Evolutionary conservation across 2,888 invertebrate species (phyloP), one percentile per base, ranked within the genome.

Genomic region (Polydrusus pterygomalis): DNA sequence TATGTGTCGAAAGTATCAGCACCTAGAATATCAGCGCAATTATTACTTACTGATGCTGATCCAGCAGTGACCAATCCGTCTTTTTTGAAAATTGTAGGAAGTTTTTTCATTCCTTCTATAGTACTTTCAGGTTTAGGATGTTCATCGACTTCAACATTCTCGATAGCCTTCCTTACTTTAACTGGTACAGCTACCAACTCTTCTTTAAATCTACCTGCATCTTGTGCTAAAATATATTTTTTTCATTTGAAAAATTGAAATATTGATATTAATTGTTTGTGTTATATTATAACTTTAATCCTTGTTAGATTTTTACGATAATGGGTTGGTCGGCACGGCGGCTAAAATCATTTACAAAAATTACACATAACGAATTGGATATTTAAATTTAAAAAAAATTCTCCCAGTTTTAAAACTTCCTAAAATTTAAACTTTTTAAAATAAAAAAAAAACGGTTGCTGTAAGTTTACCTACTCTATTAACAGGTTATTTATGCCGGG

Each of bases 1-100:
- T 25, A 25, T 5, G 1, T 25, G 25, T 25, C 1, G 25, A 25
- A 25, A 25, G 25, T 25, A 25, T 5, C 25, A 25, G 1, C 25
- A 25, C 25, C 25, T 25, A 25, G 25, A 25, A 25, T 25, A 25
- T 25, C 1, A 25, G 5, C 5, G 25, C 5, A 25, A 5, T 25
- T 40, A 43, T 58, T 25, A 85, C 92, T 91, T 88, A 97, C 97
- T 2, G 98, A 98, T 62, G 98, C 97, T 79, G 94, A 93, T 15
- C 97, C 99, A 74, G 98, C 98, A 7, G 97, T 97, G 13, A 98
- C 97, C 1, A 95, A 90, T 0, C 98, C 99, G 81, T 95, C 93
- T 87, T 98, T 97, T 88, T 98, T 97, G 89, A 99, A 99, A 17
- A 98, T 91, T 0, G 97, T 90, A 0, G 94, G 92, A 70, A 99